Evolutionary conservation across 2,888 invertebrate genomes (phyloP).

Genomic region (Oeneis ivallda): DNA sequence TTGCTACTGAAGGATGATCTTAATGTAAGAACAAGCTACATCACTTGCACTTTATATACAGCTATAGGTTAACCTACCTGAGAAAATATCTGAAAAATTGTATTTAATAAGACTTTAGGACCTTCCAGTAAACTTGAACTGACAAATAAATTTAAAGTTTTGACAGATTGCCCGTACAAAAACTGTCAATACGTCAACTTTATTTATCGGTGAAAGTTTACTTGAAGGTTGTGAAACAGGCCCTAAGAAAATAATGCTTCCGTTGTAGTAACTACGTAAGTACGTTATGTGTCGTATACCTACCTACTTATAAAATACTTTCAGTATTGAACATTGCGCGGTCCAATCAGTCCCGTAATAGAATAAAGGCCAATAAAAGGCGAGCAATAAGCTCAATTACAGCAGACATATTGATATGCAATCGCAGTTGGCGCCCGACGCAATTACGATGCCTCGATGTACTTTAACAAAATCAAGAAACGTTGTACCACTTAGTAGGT

Average conservation of each 20-base stretch:
- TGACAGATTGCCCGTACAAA: too few species aligned
- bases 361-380: constrained; percentile 68
- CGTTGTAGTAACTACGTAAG: neutral
- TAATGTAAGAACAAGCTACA: too few species aligned
- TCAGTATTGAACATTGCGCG: constrained; percentile 28
- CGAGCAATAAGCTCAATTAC: constrained; percentile 70
- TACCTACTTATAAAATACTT: constrained; percentile 1
- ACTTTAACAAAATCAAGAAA: constrained; percentile 9
- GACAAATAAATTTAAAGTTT: too few species aligned
- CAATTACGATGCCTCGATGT: constrained; percentile 54
- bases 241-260: neutral
- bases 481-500: too few species aligned
- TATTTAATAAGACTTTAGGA: too few species aligned
- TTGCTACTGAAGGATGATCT: neutral
- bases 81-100: too few species aligned
- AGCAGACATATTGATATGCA: constrained; percentile 69
- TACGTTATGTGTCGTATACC: neutral
- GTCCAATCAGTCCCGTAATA: constrained; percentile 61
- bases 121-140: too few species aligned
- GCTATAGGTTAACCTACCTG: too few species aligned
- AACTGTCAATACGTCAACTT: too few species aligned
- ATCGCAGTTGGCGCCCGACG: constrained; percentile 64
- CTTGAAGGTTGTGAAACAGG: too few species aligned
- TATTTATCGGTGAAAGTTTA: too few species aligned
- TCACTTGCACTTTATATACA: too few species aligned